Evolutionary conservation across 1,140 invertebrate genomes (phyloP), one percentile per base, ranked within the genome.

Genomic region (Pemphigus obesinymphae): DNA sequence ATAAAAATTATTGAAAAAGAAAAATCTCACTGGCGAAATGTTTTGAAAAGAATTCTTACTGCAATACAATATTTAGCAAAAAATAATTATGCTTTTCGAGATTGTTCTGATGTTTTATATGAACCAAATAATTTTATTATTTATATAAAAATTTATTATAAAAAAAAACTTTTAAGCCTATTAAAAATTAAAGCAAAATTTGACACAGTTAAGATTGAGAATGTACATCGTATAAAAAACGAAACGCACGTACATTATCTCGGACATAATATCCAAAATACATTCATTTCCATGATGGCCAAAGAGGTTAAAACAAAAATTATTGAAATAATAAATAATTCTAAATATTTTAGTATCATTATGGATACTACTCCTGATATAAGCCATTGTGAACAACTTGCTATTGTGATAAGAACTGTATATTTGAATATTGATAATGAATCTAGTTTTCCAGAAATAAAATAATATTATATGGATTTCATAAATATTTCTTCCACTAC

Each of bases 311-410:
- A 58, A 17, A 0, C 23, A 58, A 78, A 78, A 55, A 48, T 50
- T 11, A 61, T 55, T 11, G 58, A 37, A n/a, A n/a, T n/a, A n/a
- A n/a, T n/a, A n/a, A n/a, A n/a, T n/a, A n/a, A n/a, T n/a, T n/a
- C n/a, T n/a, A 68, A 40, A n/a, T 68, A 68, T 40, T 43, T 23
- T 34, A 20, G 23, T 40, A 81, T 86, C 34, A 86, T 85, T 11
- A 43, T 68, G 34, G 66, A 68, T 26, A n/a, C 15, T 3, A 68
- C 66, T 11, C 66, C 66, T 11, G 68, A 72, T 20, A 48, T 43
- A 29, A 29, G 23, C 8, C 68, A 43, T 23, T 13, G 15, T 3
- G 68, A 45, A 31, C 68, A 72, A 37, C 4, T 40, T 43, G n/a
- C 43, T 29, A 72, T 72, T 26, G 11, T 48, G 6, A 6, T 43